Evolutionary conservation across 2,113 vertebrate species (phyloP), one percentile per base, ranked within the genome.

Genomic region (Phyllopteryx taeniolatus): DNA sequence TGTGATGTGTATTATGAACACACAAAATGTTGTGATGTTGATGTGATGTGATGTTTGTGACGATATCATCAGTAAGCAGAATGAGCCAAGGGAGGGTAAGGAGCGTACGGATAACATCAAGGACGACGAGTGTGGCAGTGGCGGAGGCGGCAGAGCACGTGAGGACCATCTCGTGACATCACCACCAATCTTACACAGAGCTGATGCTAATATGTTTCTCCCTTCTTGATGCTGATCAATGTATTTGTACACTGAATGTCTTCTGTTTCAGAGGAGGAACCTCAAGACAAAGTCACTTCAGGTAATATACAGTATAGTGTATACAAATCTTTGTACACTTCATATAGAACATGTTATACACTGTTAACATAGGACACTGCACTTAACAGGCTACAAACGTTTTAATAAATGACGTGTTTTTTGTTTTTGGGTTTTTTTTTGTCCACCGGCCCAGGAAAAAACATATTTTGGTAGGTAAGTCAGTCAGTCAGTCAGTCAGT

Each of bases 391-490:
- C 35, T 39, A 39, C 6, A 6, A 39, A 6, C 35, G 6, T 39
- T 6, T 39, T 39, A 39, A 39, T 5, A 61, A 19, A 61, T 61
- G 11, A 20, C n/a, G 44, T 22, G 7, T 43, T 4, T 42, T 42
- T 42, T 19, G 11, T 20, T 1, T 63, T 10, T n/a, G n/a, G n/a
- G n/a, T n/a, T 12, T 19, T 44, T 43, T 22, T n/a, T 13, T 13
- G n/a, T 14, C 31, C 20, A 44, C 12, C 63, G 22, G 42, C 14
- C 15, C 11, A 46, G 35, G 42, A 65, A 65, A 20, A 65, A 65
- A 65, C 12, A 22, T 19, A 44, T 65, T 44, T 46, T 46, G 63
- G 63, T 65, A 65, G 63, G 42, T 65, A 44, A 46, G 63, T 46
- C 19, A 19, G 9, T 35, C 22, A 31, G 9, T 47, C 11, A 12